These are phyloP conservation scores for Platichthys stellatus DNA, from an alignment of 2,113 vertebrate species.

Conservation along the genomic window DNA sequence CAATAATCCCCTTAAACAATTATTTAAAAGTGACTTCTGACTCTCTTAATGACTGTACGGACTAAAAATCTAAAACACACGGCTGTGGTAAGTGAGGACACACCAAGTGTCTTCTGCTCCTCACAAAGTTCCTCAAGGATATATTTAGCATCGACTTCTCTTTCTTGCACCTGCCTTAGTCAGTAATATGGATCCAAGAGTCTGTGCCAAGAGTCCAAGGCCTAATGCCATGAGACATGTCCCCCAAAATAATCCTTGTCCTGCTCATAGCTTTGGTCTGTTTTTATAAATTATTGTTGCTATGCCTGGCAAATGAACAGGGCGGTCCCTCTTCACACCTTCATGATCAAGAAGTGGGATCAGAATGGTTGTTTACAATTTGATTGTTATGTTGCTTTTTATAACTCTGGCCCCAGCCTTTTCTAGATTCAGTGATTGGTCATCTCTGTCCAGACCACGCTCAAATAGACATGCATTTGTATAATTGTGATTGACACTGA, in stretches of 20 bases:
- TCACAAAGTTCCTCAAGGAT: conserved; percentile 79
- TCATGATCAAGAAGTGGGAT: neutral
- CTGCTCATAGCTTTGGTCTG: conserved; percentile 43
- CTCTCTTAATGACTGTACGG: neutral
- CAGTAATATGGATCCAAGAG: conserved; percentile 85
- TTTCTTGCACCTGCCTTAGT: conserved; percentile 88
- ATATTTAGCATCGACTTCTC: conserved; percentile 88
- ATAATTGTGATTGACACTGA: conserved; percentile 41
- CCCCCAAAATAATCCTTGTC: conserved; percentile 83
- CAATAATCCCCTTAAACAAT: neutral
- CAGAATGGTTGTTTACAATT: neutral
- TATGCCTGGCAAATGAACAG: conserved; percentile 1
- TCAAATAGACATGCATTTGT: conserved; percentile 17
- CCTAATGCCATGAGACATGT: conserved; percentile 82
- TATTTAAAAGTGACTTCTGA: neutral
- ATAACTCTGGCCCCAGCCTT: neutral
- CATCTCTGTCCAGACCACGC: conserved; percentile 2
- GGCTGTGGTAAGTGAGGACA: conserved; percentile 37
- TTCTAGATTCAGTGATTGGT: conserved; percentile 25
- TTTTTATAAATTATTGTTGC: conserved; percentile 64
- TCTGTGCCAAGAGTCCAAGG: conserved; percentile 80
- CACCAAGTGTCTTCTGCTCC: conserved; percentile 61
- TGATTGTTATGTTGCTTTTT: neutral
- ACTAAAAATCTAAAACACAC: neutral
- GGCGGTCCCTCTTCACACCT: neutral